Base-by-base conservation (phyloP, 2,888 invertebrate species). In the Hyles lineata region DNA sequence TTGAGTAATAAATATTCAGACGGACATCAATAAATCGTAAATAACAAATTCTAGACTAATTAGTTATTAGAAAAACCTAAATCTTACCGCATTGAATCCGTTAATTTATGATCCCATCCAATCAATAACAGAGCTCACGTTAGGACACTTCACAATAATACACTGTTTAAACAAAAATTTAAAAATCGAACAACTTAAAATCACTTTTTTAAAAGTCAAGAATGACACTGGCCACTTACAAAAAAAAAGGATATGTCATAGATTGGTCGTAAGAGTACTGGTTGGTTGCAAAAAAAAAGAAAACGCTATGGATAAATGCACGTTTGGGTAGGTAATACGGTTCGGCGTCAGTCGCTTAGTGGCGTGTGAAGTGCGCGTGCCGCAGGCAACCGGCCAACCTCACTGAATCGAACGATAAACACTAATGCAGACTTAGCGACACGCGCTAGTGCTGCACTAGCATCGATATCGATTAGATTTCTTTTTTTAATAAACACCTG, bases 401-500 rank as follows among this genome's bases (percentile, higher is more conserved):
- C 77, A 85, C 86, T 83, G 87, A 84, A 82, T 81, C 82, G 80
- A 79, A 84, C 88, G 89, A 90, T 90, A 90, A 89, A 85, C 86
- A 85, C 82, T 85, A 91, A 90, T 90, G 89, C 87, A 80, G 77
- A 74, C 76, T 74, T 84, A 88, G 90, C 88, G 89, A 86, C 83
- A 90, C 76, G 79, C 79, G 71, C 35, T 72, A 75, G 76, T 78
- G 80, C 72, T 77, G 76, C 74, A 75, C 72, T 72, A 73, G 76
- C 83, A 85, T 85, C 86, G 89, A 88, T 85, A 79, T 82, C 82
- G 80, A 79, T 85, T 79, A 80, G 11, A 63, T 35, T 70, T 32
- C 61, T 29, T 25, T 69, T 71, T 67, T 59, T 21, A 55, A 11
- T 11, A 11, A 43, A 43, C 43, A 15, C 11, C 43, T 43, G 43